Evolutionary conservation across 2,888 invertebrate genomes (phyloP).

Genomic region (Strigamia maritima): DNA sequence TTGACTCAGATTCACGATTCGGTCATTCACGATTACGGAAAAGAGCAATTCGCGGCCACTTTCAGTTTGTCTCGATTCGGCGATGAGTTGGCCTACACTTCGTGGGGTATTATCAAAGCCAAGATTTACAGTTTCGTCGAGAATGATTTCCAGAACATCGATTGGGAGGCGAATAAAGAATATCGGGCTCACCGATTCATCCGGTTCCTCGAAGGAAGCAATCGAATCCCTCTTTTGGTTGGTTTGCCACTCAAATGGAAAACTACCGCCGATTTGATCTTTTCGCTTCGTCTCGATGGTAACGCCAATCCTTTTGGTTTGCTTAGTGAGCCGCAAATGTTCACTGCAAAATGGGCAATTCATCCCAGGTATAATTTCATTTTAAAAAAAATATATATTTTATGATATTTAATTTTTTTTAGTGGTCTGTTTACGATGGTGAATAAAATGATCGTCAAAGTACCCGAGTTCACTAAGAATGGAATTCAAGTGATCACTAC

Average conservation of each 20-base stretch:
- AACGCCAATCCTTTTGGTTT: not conserved
- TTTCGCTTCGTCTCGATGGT: slow-evolving; percentile 35
- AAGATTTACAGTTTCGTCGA: slow-evolving; percentile 32
- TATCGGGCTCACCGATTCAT: slow-evolving; percentile 28
- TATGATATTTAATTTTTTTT: not conserved
- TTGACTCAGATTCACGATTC: slow-evolving; percentile 33
- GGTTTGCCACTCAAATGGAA: slow-evolving; percentile 26
- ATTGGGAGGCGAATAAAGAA: not conserved
- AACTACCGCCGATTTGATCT: not conserved
- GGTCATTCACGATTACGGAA: slow-evolving; percentile 33
- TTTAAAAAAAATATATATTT: not conserved
- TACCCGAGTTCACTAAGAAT: slow-evolving; percentile 22
- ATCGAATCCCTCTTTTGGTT: not conserved
- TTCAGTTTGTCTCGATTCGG: slow-evolving; percentile 17
- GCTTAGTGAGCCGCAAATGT: not conserved
- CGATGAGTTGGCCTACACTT: slow-evolving; percentile 37
- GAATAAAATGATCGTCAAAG: not conserved
- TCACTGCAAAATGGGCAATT: not conserved
- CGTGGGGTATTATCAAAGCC: slow-evolving; percentile 35
- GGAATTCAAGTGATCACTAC: slow-evolving; percentile 26
- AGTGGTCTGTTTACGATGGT: not conserved
- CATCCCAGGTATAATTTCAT: slow-evolving; percentile 23
- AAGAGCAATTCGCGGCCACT: not conserved
- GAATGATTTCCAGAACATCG: slow-evolving; percentile 12
- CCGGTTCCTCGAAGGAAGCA: slow-evolving; percentile 17